Conservation (phyloP, 2,113 vertebrate genomes). For the human region GRCh38 chr5:22208001-22208500, state of each 20-base stretch:
- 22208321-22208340: neutral
- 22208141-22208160: neutral
- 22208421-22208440: neutral
- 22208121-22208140: neutral
- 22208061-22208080: neutral
- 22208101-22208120: neutral
- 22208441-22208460: neutral
- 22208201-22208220: neutral
- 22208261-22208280: neutral
- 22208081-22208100: accelerated
- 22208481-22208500: neutral
- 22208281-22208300: neutral
- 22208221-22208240: neutral
- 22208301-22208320: neutral
- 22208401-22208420: neutral
- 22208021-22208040: neutral
- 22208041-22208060: neutral
- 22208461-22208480: neutral
- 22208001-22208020: neutral
- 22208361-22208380: accelerated
- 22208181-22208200: neutral
- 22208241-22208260: neutral
- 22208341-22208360: neutral
- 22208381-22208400: neutral
- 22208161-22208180: neutral